These are phyloP conservation scores for Galemys pyrenaicus DNA, from an alignment of 2,113 vertebrate species.

Conservation along the genomic window DNA sequence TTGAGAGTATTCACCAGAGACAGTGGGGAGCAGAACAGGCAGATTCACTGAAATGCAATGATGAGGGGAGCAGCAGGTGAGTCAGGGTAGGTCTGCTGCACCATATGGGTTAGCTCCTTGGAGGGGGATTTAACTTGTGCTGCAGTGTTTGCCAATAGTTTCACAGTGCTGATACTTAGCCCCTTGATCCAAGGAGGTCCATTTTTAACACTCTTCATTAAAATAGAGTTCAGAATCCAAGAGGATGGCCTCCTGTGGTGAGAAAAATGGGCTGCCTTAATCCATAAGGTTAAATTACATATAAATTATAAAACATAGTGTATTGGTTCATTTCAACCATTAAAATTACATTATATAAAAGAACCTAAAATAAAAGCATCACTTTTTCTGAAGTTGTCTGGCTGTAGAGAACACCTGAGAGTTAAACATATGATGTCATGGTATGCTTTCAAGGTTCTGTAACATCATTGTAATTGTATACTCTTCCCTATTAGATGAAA, in stretches of 20 bases:
- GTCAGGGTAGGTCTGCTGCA: too few species aligned
- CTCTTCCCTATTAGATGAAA: neutral
- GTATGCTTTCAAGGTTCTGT: neutral
- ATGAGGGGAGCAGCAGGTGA: too few species aligned
- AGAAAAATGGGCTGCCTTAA: constrained; percentile 23
- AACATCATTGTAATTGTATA: neutral
- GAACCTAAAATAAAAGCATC: neutral
- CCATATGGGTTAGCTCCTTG: too few species aligned
- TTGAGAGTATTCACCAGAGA: too few species aligned
- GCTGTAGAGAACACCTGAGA: neutral
- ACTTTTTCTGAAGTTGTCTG: neutral
- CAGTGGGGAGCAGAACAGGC: too few species aligned
- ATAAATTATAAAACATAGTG: neutral
- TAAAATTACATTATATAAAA: neutral
- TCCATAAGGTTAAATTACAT: neutral
- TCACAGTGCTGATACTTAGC: too few species aligned
- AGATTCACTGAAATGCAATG: too few species aligned
- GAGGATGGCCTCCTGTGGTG: neutral
- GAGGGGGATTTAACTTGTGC: too few species aligned
- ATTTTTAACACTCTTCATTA: neutral
- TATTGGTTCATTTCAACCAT: neutral
- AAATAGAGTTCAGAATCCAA: neutral
- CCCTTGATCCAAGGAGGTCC: too few species aligned
- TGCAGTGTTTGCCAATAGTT: too few species aligned
- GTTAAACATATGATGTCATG: neutral